Conservation (phyloP, 2,113 vertebrate genomes). For the Trematocara nigrifrons region DNA sequence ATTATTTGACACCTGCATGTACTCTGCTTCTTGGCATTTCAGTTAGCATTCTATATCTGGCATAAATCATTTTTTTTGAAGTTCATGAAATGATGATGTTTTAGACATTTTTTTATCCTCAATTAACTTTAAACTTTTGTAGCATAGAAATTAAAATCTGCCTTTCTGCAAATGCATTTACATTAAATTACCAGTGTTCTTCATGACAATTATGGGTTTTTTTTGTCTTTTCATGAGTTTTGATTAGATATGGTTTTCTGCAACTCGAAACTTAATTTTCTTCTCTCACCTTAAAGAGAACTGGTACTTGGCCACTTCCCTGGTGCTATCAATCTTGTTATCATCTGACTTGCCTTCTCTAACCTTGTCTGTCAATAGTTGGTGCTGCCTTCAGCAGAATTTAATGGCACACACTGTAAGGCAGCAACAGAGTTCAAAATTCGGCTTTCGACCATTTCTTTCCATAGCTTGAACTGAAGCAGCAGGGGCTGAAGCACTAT, state of each 20-base stretch:
- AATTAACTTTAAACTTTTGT: not conserved
- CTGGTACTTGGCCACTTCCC: not conserved
- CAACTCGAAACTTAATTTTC: not conserved
- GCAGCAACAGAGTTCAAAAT: not conserved
- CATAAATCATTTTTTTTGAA: accelerated
- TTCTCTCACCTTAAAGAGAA: not conserved
- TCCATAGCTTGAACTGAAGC: not conserved
- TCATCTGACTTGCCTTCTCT: not conserved
- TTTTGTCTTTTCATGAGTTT: not conserved
- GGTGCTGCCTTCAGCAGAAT: slow-evolving; percentile 6
- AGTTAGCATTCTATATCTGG: not conserved
- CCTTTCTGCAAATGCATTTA: accelerated
- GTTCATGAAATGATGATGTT: not conserved
- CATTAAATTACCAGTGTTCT: not conserved
- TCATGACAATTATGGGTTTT: accelerated
- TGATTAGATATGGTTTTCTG: not conserved
- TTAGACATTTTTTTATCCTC: not conserved
- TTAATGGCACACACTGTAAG: slow-evolving; percentile 1
- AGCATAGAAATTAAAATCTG: not conserved
- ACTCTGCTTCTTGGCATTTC: not conserved
- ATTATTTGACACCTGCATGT: not conserved
- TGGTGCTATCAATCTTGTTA: not conserved
- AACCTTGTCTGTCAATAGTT: not conserved
- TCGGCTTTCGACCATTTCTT: not conserved
- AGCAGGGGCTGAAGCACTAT: not conserved